Base-by-base conservation (phyloP, 30 jellyfish, hydroid and myxozoan genomes). In the Aurelia coerulea region DNA sequence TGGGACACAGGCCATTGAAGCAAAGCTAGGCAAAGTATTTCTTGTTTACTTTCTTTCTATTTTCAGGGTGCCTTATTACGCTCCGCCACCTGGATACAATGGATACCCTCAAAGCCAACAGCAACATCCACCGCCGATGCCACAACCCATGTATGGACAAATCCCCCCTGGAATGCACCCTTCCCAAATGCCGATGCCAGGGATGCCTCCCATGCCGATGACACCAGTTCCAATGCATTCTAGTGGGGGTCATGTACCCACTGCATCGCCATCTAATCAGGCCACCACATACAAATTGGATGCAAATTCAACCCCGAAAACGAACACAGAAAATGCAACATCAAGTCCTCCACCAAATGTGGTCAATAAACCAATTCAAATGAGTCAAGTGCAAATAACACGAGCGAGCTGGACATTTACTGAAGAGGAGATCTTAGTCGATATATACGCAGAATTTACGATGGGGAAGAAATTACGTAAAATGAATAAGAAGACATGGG, bases 51-150 rank as follows among this genome's bases (percentile, higher is more conserved):
- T 31, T 51, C 76, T 49, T 60, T 62, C 18, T 8, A 10, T 2
- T 18, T 67, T 33, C 91, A 81, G 91, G 91, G 84, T 81, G 15
- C 91, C 91, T 10, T 81, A 81, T 39, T 81, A 81, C 35, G 91
- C 91, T 10, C 91, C 91, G n/a, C 91, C 68, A 34, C 91, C 91
- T 3, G 84, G 91, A 4, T 81, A 42, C 33, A 31, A 18, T 19
- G 73, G 81, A 69, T 79, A 62, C 23, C 49, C 91, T 8, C 77
- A 50, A 34, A 74, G 80, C 4, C 80, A 62, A 18, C 91, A 81
- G 54, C 91, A 81, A 19, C 56, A 46, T 4, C 87, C 62, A 32
- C 87, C 87, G 37, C 78, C 41, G 32, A 39, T 73, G 83, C 83
- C 83, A 11, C 88, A 62, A 16, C 91, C 79, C 15, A 56, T 81